Evolutionary conservation across 2,797 vertebrate species (phyloP).

Genomic region (Tympanoctomys barrerae): DNA sequence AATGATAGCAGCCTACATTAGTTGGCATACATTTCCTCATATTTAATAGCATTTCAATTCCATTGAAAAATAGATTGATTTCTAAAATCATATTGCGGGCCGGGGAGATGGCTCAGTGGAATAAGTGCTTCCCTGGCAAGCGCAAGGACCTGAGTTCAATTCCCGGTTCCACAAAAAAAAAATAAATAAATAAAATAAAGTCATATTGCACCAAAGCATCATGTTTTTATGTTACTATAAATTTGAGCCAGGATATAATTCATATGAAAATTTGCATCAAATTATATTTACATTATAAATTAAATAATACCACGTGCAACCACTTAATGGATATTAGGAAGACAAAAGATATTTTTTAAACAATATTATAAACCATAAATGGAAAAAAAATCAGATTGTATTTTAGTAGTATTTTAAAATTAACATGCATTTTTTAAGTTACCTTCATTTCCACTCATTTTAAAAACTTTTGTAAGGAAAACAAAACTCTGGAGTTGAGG

Average conservation of each 20-base stretch:
- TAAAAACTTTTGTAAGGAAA: neutral
- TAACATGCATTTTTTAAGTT: neutral
- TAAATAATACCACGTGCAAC: neutral
- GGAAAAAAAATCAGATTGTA: neutral
- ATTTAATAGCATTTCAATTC: neutral
- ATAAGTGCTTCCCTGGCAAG: too few species aligned
- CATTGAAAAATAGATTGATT: neutral
- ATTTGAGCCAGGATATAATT: neutral
- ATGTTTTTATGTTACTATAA: neutral
- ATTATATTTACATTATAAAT: neutral
- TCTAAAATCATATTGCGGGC: neutral
- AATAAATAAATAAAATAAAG: too few species aligned
- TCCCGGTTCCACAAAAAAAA: too few species aligned
- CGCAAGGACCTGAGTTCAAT: too few species aligned
- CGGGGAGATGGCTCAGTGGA: too few species aligned
- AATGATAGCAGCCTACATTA: neutral
- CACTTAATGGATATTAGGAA: neutral
- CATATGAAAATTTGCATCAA: neutral
- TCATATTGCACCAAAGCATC: neutral
- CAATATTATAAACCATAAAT: neutral
- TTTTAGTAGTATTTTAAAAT: neutral
- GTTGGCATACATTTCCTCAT: neutral
- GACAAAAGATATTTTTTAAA: neutral
- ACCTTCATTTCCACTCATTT: neutral
- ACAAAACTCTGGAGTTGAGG: neutral